Conservation (phyloP, 2,888 invertebrate species). For the Bombyx huttoni region DNA sequence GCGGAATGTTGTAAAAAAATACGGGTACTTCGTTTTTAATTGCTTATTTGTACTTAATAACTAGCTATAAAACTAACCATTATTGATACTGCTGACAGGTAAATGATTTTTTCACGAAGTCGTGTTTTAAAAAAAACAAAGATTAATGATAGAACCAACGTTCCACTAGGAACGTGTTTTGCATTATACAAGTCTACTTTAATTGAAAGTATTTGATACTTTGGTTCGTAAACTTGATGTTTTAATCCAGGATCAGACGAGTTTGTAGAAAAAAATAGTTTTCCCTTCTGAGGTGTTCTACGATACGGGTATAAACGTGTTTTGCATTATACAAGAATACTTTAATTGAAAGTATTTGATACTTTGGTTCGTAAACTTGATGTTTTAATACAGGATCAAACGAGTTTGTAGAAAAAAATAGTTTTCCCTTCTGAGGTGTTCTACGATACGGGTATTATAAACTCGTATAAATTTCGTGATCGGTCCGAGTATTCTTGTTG, state of each 20-base stretch:
- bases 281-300: too few relatives aligned
- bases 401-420: too few relatives aligned
- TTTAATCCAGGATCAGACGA: too few relatives aligned
- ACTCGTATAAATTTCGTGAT: too few relatives aligned
- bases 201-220: neutral
- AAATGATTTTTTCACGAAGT: neutral
- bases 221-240: neutral
- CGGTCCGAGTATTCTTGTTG: too few relatives aligned
- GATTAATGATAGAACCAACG: neutral
- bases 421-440: too few relatives aligned
- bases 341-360: neutral
- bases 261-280: too few relatives aligned
- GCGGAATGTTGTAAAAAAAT: conserved; percentile 3
- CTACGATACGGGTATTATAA: too few relatives aligned
- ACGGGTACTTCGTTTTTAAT: neutral
- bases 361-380: neutral
- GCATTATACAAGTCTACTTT: neutral
- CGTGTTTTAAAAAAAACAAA: neutral
- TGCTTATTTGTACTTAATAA: neutral
- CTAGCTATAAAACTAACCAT: neutral
- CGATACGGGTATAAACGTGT: neutral
- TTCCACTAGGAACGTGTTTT: neutral
- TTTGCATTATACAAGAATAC: neutral
- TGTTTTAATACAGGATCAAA: too few relatives aligned
- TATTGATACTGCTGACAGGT: neutral